A percentile compares a stretch with the other conserved stretches of the same genome.
Evolutionary conservation across 2,113 vertebrate genomes (phyloP).

Genomic region (Atractosteus spatula): DNA sequence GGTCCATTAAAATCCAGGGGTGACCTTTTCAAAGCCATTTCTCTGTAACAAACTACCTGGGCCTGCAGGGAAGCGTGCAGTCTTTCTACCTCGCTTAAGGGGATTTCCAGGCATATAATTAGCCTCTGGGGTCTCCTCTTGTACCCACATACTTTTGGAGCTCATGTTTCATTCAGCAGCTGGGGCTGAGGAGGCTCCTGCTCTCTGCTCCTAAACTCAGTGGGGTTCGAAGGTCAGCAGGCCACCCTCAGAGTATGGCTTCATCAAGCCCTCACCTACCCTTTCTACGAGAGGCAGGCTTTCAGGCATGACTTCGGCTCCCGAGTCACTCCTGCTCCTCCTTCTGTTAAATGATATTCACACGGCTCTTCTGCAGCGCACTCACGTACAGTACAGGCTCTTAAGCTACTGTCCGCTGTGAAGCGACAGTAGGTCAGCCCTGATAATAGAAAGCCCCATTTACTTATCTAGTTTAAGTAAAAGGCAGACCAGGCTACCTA

Average conservation of each 20-base stretch:
- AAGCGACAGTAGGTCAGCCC: no score
- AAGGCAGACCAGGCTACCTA: no score
- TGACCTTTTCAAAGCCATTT: not conserved
- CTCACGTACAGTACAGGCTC: no score
- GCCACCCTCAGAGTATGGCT: conserved; percentile 15
- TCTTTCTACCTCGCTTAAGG: conserved; percentile 38
- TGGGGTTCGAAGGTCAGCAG: conserved; percentile 27
- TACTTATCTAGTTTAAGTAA: no score
- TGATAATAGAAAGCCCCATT: no score
- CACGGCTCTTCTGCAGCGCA: no score
- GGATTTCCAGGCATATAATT: conserved; percentile 53
- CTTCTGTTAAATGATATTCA: no score
- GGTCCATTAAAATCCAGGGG: conserved; percentile 5
- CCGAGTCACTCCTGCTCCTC: no score
- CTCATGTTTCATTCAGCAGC: conserved; percentile 56
- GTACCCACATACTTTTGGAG: conserved; percentile 38
- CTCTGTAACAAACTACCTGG: not conserved
- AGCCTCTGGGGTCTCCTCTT: conserved; percentile 53
- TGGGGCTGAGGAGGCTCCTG: conserved; percentile 35
- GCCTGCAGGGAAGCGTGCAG: conserved; percentile 29
- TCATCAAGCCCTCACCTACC: conserved; percentile 2
- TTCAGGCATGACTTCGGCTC: no score
- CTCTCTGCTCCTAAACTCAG: conserved; percentile 28
- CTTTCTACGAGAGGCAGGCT: no score
- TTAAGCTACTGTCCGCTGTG: no score